Conservation (phyloP, 1,140 invertebrate genomes). For the Drosophila melanica region DNA sequence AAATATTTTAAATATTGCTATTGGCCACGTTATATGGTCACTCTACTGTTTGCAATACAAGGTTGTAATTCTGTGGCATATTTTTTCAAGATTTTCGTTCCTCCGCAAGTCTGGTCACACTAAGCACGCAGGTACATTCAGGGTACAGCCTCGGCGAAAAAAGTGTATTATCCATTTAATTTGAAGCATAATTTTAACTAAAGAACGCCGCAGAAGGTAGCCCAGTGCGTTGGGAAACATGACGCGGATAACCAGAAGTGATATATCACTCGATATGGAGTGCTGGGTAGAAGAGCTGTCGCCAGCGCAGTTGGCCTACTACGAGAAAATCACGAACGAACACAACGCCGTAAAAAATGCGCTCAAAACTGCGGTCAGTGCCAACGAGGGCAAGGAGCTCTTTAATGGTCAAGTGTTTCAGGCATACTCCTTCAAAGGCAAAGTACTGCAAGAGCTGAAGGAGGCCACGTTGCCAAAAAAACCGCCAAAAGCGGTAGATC, state of each 20-base stretch:
- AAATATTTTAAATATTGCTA: neutral
- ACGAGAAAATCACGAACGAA: conserved; percentile 86
- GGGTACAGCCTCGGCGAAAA: conserved; percentile 52
- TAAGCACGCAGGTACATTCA: conserved; percentile 57
- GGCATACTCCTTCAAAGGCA: conserved; percentile 84
- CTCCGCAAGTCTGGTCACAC: conserved; percentile 26
- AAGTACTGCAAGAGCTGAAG: conserved; percentile 77
- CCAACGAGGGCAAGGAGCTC: conserved; percentile 86
- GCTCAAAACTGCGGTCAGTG: conserved; percentile 85
- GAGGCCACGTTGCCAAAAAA: conserved; percentile 85
- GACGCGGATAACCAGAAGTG: conserved; percentile 79
- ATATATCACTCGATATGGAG: conserved; percentile 86
- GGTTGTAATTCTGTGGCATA: neutral
- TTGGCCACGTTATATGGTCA: neutral
- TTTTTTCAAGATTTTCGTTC: neutral
- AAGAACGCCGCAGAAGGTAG: conserved; percentile 12
- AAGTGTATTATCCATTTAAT: conserved; percentile 26
- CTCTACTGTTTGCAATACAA: neutral
- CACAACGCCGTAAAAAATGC: conserved; percentile 86
- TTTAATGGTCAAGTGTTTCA: conserved; percentile 87
- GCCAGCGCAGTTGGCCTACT: conserved; percentile 85
- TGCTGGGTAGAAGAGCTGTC: conserved; percentile 88
- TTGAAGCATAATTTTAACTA: conserved; percentile 9
- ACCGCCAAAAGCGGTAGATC: conserved; percentile 77
- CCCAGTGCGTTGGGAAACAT: conserved; percentile 55